Percentiles rank a stretch among this genome's conserved stretches.
phyloP scores from a whole-genome alignment of 2,797 vertebrate genomes.

The Distichodus sexfasciatus region DNA sequence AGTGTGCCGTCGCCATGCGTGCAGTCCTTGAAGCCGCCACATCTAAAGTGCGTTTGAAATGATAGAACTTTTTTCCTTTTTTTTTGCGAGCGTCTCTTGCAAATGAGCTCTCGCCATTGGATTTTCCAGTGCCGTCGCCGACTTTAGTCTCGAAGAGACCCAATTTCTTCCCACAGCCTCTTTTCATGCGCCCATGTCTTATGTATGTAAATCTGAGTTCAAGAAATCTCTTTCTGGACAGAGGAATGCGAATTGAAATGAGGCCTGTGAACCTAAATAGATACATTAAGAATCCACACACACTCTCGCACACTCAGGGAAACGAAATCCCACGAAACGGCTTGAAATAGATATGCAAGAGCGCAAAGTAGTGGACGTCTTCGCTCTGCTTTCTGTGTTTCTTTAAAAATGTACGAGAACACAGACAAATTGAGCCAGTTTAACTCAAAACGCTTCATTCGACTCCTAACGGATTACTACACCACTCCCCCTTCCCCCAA shows the following conservation, averaged over 20 bases:
- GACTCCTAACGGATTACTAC: neutral
- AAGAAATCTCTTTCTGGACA: neutral
- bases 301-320: neutral
- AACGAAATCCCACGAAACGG: neutral
- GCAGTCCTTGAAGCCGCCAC: conserved; percentile 60
- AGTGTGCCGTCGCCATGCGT: too few species aligned
- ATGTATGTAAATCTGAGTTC: conserved; percentile 24
- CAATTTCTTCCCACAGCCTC: conserved; percentile 46
- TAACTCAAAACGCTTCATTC: neutral
- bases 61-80: conserved; percentile 55
- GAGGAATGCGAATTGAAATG: neutral
- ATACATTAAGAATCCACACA: neutral
- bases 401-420: neutral
- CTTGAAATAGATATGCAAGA: neutral
- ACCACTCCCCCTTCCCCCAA: too few species aligned
- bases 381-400: neutral
- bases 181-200: neutral
- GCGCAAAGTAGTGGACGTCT: neutral
- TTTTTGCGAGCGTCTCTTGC: conserved; percentile 51
- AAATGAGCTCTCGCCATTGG: conserved; percentile 61
- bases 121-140: conserved; percentile 55
- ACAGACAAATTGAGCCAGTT: neutral
- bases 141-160: conserved; percentile 8
- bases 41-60: conserved; percentile 67
- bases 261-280: neutral